Evolutionary conservation across 30 jellyfish, hydroid and myxozoan genomes (phyloP), one percentile per base, ranked within the genome.

Genomic region (Sanderia malayensis): DNA sequence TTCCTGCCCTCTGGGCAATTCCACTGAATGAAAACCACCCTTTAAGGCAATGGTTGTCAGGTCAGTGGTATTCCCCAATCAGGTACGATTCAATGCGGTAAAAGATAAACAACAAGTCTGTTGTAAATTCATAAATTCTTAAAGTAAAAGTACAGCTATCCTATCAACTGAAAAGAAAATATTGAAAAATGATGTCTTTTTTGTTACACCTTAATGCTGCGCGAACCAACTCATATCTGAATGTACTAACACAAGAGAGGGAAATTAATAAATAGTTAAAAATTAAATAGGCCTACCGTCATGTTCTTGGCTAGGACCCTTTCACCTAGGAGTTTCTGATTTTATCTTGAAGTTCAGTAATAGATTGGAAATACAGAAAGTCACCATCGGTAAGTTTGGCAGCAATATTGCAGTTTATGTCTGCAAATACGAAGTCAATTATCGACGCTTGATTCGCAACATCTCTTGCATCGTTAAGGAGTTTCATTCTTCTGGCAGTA

Each of bases 231-330:
- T 41, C 55, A 6, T 41, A 41, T 41, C 55, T 41, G 55, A 41
- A 41, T 41, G 55, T 6, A 41, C 55, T 41, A 41, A 41, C 55
- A 41, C 55, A 41, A 41, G 55, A 41, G 55, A 41, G 55, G 55
- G 55, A 41, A 41, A 41, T 41, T 41, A 41, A 6, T 41, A 41
- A 41, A 41, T 41, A 41, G 8, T 41, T 41, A 41, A 41, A 41
- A 41, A 41, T 41, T 41, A 6, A 41, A 41, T 41, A 41, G 55
- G 55, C 55, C 55, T 41, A 41, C 55, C 55, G 15, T 41, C 55
- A 41, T 41, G 55, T 41, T 41, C 55, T 41, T 41, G 55, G 55
- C 55, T 41, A 41, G 55, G 55, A 41, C 55, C 55, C 55, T 41
- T 41, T 41, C 55, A 41, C 55, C 55, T 41, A 41, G 55, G 55